These are phyloP conservation scores for Acrocephalus scirpaceus DNA, from an alignment of 2,797 vertebrate genomes.

Conservation along the genomic window DNA sequence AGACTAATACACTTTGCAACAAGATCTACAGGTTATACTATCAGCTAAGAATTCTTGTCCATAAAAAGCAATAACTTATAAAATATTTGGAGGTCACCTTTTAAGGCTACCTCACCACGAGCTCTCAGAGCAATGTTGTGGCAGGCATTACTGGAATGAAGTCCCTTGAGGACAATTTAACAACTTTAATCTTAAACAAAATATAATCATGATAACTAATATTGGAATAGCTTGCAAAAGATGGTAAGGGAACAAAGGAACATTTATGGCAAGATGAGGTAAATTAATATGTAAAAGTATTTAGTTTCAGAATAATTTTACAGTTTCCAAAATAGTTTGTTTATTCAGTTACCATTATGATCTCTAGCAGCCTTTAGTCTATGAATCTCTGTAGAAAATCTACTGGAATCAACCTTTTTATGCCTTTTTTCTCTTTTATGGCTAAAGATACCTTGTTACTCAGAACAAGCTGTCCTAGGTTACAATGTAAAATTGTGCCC, in stretches of 20 bases:
- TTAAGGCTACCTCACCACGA: background rate
- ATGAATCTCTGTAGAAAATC: background rate
- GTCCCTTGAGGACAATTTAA: background rate
- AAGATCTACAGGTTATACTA: background rate
- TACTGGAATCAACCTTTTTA: background rate
- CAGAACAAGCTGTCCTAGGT: too few species aligned
- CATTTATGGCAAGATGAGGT: background rate
- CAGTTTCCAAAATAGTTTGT: background rate
- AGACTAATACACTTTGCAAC: background rate
- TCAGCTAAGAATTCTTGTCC: background rate
- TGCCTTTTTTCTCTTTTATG: background rate
- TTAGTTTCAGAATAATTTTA: background rate
- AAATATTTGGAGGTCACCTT: constrained; percentile 14
- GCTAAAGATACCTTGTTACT: background rate
- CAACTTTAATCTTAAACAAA: background rate
- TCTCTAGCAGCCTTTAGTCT: background rate
- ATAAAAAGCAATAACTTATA: background rate
- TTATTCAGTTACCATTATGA: background rate
- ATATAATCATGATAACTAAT: background rate
- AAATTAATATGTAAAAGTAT: background rate
- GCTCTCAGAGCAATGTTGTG: background rate
- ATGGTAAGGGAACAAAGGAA: background rate
- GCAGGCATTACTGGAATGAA: background rate
- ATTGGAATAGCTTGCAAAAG: background rate
- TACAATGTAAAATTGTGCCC: too few species aligned